phyloP scores from a whole-genome alignment of 2,113 vertebrate genomes.

The Notarius lentiginosus region DNA sequence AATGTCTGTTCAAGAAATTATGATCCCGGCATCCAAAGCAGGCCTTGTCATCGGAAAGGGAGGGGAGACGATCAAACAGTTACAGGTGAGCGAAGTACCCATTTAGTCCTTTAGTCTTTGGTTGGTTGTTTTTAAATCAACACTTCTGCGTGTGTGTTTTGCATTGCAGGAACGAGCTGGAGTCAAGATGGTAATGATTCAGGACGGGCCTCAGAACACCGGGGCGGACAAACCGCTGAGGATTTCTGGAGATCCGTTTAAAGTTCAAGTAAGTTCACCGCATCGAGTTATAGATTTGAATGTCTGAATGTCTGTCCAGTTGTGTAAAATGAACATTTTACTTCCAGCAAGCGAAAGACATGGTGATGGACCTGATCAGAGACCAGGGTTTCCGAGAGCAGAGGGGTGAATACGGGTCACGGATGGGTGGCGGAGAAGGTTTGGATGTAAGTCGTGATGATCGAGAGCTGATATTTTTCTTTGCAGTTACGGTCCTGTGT shows the following conservation, averaged over 20 bases:
- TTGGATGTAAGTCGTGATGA: slow-evolving; percentile 85
- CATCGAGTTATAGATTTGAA: neutral
- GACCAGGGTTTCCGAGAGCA: slow-evolving; percentile 98
- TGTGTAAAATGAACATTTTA: neutral
- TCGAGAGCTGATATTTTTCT: neutral
- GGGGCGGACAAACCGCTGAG: slow-evolving; percentile 97
- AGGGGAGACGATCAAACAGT: slow-evolving; percentile 96
- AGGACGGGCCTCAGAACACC: slow-evolving; percentile 97
- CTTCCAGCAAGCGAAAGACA: slow-evolving; percentile 97
- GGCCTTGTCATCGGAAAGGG: slow-evolving; percentile 98
- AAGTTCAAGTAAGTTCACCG: slow-evolving; percentile 85
- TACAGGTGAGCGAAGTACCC: slow-evolving; percentile 78
- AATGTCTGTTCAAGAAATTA: slow-evolving; percentile 95
- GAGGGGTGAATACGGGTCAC: slow-evolving; percentile 93
- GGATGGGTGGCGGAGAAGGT: slow-evolving; percentile 85
- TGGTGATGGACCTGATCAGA: slow-evolving; percentile 98
- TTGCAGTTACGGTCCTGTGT: neutral
- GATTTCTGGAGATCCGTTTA: slow-evolving; percentile 96
- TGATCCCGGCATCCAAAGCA: slow-evolving; percentile 96
- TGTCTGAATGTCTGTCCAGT: neutral
- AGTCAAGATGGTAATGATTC: slow-evolving; percentile 99
- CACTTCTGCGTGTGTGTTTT: neutral
- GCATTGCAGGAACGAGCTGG: slow-evolving; percentile 86
- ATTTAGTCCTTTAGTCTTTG: too few species aligned
- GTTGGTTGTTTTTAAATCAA: neutral